Evolutionary conservation across 2,888 invertebrate genomes (phyloP).

Genomic region (Bembecia ichneumoniformis): DNA sequence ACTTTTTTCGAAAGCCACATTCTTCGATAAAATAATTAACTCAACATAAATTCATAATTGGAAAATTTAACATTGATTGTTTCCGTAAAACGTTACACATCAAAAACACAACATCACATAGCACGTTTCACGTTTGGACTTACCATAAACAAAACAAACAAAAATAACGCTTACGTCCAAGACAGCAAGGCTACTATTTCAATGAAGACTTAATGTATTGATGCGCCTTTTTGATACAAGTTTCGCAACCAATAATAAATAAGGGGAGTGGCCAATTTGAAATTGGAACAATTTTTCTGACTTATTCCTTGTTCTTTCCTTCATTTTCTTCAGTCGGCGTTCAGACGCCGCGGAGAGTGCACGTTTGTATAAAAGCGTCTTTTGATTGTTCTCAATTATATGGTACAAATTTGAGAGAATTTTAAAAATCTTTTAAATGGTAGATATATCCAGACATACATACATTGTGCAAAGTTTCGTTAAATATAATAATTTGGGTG

Average conservation of each 20-base stretch:
- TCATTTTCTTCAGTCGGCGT: conserved; percentile 33
- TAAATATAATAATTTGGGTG: too few species aligned
- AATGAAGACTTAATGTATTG: not conserved
- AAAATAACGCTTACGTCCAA: not conserved
- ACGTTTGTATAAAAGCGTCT: not conserved
- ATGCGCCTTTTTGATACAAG: conserved; percentile 18
- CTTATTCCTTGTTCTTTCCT: conserved; percentile 27
- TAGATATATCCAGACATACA: too few species aligned
- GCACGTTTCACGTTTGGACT: conserved; percentile 4
- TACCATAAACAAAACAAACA: not conserved
- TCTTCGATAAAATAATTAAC: not conserved
- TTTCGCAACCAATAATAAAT: conserved; percentile 52
- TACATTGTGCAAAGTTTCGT: too few species aligned
- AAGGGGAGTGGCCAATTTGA: conserved; percentile 62
- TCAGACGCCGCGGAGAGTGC: conserved; percentile 13
- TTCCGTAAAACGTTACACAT: conserved; percentile 1
- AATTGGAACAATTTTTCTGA: conserved; percentile 51
- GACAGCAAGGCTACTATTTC: not conserved
- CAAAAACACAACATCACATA: conserved; percentile 3
- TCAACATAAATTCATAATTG: not conserved
- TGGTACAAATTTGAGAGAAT: too few species aligned
- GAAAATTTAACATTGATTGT: not conserved
- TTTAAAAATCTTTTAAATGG: too few species aligned
- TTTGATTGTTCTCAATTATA: too few species aligned
- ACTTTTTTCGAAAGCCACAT: not conserved